phyloP scores from a whole-genome alignment of 2,888 invertebrate species.

The Kryphioiulus occultus region DNA sequence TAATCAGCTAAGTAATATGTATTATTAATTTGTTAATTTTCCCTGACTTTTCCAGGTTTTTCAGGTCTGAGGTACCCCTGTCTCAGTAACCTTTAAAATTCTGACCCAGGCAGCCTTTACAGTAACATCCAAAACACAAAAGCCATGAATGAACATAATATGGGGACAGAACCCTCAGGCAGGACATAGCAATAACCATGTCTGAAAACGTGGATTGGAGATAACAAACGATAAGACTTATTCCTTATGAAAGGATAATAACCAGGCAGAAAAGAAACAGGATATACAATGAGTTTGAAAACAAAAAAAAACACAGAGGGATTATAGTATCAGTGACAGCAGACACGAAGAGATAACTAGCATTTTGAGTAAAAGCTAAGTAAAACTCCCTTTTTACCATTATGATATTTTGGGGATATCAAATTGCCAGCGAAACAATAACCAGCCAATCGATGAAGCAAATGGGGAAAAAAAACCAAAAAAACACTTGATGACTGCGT shows the following conservation, averaged over 20 bases:
- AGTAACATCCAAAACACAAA: neutral
- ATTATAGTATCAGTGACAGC: neutral
- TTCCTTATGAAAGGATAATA: neutral
- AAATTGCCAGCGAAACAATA: neutral
- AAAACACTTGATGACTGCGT: no score
- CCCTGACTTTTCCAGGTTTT: no score
- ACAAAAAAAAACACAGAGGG: neutral
- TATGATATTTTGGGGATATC: neutral
- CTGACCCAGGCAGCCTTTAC: neutral
- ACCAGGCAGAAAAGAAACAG: constrained; percentile 14
- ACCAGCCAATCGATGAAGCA: neutral
- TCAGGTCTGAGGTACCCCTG: no score
- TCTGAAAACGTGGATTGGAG: constrained; percentile 7
- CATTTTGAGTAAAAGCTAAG: constrained; percentile 27
- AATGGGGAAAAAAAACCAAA: no score
- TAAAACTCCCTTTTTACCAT: neutral
- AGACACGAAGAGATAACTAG: constrained; percentile 13
- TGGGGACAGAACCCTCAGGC: neutral
- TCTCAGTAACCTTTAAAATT: neutral
- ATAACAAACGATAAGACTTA: constrained; percentile 24
- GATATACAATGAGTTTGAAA: neutral
- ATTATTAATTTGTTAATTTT: no score
- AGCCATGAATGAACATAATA: neutral
- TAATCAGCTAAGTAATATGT: no score
- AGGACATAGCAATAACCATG: neutral